Evolutionary conservation across 1,140 invertebrate species (phyloP).

Genomic region (Euura saliciscinereae): DNA sequence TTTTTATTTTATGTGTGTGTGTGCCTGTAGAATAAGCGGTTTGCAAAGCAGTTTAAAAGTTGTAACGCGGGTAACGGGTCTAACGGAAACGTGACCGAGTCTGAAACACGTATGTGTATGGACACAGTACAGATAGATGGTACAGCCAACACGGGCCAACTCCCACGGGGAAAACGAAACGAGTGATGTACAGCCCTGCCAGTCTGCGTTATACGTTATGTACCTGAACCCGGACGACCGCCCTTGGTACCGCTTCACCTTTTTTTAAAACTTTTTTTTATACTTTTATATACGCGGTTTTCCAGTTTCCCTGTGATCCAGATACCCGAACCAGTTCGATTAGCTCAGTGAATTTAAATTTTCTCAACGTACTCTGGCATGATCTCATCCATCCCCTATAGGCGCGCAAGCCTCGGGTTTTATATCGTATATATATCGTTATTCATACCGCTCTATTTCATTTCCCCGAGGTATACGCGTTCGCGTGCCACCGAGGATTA

Average conservation of each 20-base stretch:
- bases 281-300: too few relatives aligned
- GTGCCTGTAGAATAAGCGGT: neutral
- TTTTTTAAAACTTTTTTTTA: too few relatives aligned
- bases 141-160: neutral
- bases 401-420: too few relatives aligned
- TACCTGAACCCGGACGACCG: too few relatives aligned
- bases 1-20: too few relatives aligned
- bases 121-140: constrained; percentile 2
- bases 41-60: neutral
- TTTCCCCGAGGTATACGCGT: constrained; percentile 1
- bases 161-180: neutral
- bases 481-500: neutral
- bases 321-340: too few relatives aligned
- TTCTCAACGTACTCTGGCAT: too few relatives aligned
- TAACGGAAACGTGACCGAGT: neutral
- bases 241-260: too few relatives aligned
- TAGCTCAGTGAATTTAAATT: too few relatives aligned
- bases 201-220: neutral
- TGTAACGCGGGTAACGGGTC: neutral
- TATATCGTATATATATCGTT: too few relatives aligned
- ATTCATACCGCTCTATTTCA: constrained; percentile 1
- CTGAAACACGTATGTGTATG: neutral
- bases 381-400: too few relatives aligned
- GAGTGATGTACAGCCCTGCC: neutral
- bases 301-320: too few relatives aligned